phyloP scores from a whole-genome alignment of 64 coral and sea anemone genomes.

The Montipora sp. region DNA sequence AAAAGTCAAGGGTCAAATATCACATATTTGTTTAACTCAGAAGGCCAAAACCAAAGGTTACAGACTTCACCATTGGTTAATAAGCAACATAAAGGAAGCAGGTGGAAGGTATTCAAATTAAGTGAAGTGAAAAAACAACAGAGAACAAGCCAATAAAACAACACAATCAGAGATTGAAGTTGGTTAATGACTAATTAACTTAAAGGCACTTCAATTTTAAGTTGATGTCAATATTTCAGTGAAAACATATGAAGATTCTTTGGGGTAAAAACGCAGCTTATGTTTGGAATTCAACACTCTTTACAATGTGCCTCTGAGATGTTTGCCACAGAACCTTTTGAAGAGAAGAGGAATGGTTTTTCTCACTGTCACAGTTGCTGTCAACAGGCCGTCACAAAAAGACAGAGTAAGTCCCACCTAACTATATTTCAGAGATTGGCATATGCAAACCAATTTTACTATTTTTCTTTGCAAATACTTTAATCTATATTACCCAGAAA shows the following conservation, averaged over 20 bases:
- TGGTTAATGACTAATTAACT: constrained; percentile 51
- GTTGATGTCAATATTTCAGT: not conserved
- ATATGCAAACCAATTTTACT: too few relatives aligned
- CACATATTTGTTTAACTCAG: not conserved
- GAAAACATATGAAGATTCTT: constrained; percentile 1
- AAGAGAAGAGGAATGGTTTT: constrained; percentile 4
- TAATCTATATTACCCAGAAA: too few relatives aligned
- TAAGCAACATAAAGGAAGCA: not conserved
- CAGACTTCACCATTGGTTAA: not conserved
- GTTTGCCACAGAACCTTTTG: not conserved
- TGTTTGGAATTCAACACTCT: not conserved
- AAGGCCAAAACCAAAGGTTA: constrained; percentile 22
- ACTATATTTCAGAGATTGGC: not conserved
- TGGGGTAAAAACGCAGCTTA: not conserved
- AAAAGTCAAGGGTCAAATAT: not conserved
- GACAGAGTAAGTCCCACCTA: constrained; percentile 14
- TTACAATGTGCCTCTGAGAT: not conserved
- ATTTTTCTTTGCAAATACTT: too few relatives aligned
- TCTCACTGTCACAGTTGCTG: constrained; percentile 15
- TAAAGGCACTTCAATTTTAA: constrained; percentile 17
- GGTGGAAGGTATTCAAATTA: constrained; percentile 30
- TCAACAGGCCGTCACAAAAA: not conserved
- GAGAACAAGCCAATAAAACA: constrained; percentile 18
- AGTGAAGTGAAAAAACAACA: constrained; percentile 27
- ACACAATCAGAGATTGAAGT: not conserved